Evolutionary conservation across 2,888 invertebrate species (phyloP).

Genomic region (Schizaphis graminum): DNA sequence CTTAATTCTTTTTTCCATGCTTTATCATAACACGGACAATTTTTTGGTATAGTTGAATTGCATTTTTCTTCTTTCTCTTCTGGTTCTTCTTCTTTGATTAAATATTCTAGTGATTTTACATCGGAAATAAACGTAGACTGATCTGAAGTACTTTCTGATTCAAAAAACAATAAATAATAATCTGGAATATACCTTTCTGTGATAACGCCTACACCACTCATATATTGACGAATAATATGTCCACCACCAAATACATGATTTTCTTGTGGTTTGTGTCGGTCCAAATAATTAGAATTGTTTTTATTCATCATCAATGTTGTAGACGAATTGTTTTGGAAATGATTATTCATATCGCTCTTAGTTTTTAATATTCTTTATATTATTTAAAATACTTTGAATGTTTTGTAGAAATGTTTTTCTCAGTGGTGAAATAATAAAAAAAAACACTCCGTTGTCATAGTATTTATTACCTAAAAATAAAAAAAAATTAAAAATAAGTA

Average conservation of each 20-base stretch:
- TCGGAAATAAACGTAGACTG: neutral
- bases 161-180: neutral
- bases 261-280: neutral
- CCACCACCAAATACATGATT: slow-evolving; percentile 14
- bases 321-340: neutral
- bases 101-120: neutral
- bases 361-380: neutral
- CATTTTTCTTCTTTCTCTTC: neutral
- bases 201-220: slow-evolving; percentile 59
- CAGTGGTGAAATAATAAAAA: neutral
- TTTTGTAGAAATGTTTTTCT: neutral
- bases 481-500: neutral
- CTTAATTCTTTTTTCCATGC: neutral
- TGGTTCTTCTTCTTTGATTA: neutral
- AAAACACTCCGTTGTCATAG: neutral
- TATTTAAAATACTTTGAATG: neutral
- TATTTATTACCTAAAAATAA: neutral
- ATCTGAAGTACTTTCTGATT: neutral
- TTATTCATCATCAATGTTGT: neutral
- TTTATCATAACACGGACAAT: slow-evolving; percentile 44
- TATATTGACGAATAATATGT: slow-evolving; percentile 45
- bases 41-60: neutral
- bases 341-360: neutral
- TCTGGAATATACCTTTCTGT: slow-evolving; percentile 18
- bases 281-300: neutral